Base-by-base conservation (phyloP, 2,113 vertebrate species). In the Podarcis raffonei region DNA sequence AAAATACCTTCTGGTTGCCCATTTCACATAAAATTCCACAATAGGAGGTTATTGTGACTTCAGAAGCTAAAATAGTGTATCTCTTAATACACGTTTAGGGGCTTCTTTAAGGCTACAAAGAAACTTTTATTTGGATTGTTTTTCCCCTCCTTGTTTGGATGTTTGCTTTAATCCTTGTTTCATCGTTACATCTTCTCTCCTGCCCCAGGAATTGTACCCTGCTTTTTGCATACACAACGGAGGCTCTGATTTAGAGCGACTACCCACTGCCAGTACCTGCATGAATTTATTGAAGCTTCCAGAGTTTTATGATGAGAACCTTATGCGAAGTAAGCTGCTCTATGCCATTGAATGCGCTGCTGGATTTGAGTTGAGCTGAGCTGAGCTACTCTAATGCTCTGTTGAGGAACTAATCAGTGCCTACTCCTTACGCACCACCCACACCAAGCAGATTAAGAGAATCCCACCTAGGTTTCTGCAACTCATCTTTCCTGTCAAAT, bases 231-330 rank as follows among this genome's bases (percentile, higher is more conserved):
- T 99, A 92, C 99, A 99, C 96, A 99, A 99, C 0, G 99, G 99
- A 30, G 99, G 99, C 74, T 97, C 95, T 0, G 99, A 99, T 95
- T 96, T 99, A 90, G 99, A 99, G 86, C 97, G 99, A 81, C 96
- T 99, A 1, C 99, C 99, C 91, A 99, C 99, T 1, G 98, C 99
- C 96, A 99, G 99, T 96, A 99, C 99, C 94, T 99, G 99, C 97
- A 99, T 99, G 99, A 99, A 99, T 97, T 98, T 99, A 91, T 97
- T 99, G 87, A 99, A 99, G 95, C 98, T 99, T 39, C 99, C 99
- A 0, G 99, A 99, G 95, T 99, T 99, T 95, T 98, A 97, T 25
- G 98, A 99, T 0, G 97, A 98, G 92, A 96, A 98, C 3, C 97
- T 98, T 84, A 98, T 99, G 98, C 98, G 97, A 81, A 98, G 98